A percentile compares a stretch with the other conserved stretches of the same genome.
Conservation (phyloP, 2,797 vertebrate genomes). For the Platalea minor region DNA sequence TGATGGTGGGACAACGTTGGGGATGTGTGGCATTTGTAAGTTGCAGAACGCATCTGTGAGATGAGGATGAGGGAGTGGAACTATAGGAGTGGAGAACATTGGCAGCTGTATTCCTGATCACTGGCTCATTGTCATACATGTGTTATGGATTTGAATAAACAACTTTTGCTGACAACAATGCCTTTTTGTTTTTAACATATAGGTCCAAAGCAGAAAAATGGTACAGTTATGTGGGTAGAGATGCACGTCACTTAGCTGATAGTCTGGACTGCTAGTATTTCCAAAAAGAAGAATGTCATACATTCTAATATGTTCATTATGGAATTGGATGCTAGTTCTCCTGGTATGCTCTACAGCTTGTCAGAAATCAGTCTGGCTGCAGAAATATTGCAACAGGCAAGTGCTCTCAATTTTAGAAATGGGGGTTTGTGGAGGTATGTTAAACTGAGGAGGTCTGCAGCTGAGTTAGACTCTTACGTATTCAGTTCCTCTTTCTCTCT, state of each 20-base stretch:
- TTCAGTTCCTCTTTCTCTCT: background rate
- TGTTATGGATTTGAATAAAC: background rate
- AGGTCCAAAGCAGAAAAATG: background rate
- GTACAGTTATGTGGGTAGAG: background rate
- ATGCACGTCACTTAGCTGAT: background rate
- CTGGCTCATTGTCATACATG: background rate
- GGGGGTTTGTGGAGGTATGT: background rate
- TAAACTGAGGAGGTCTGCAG: background rate
- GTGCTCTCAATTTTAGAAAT: background rate
- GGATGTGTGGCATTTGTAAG: background rate
- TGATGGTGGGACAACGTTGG: background rate
- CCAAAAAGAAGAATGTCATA: background rate
- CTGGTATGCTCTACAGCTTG: background rate
- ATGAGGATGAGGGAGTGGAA: background rate
- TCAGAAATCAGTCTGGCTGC: background rate
- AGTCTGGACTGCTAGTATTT: background rate
- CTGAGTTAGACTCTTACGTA: background rate
- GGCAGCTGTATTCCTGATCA: background rate
- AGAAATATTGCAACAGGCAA: background rate
- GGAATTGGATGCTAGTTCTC: background rate
- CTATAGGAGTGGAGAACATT: background rate
- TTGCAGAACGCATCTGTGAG: background rate
- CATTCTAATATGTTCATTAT: background rate
- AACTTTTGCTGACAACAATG: background rate
- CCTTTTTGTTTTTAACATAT: background rate